Evolutionary conservation across 2,797 vertebrate genomes (phyloP).

Genomic region (Arctocebus calabarensis): DNA sequence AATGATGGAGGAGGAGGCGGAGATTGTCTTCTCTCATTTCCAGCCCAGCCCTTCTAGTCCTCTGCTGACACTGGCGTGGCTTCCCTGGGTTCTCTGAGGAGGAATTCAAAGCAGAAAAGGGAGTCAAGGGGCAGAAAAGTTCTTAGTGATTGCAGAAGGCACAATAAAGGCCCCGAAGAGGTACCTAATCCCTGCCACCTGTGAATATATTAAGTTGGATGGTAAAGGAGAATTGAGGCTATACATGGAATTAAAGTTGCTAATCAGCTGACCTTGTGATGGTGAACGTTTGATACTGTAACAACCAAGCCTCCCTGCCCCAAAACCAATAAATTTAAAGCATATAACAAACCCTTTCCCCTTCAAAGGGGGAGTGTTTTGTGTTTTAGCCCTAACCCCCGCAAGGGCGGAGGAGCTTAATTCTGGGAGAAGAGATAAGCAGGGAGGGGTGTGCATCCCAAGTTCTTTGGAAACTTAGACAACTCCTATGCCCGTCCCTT

Average conservation of each 20-base stretch:
- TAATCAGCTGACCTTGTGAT: background rate
- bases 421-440: too few species aligned
- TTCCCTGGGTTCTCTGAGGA: background rate
- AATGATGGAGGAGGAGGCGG: too few species aligned
- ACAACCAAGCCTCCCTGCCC: too few species aligned
- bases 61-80: background rate
- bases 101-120: background rate
- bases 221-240: background rate
- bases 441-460: too few species aligned
- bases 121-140: background rate
- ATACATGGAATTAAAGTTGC: background rate
- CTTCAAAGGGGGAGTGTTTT: too few species aligned
- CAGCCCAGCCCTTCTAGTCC: background rate
- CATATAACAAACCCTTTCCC: too few species aligned
- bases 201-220: background rate
- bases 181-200: background rate
- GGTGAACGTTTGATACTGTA: too few species aligned
- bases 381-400: too few species aligned
- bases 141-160: background rate
- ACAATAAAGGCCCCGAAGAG: background rate
- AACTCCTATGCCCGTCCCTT: too few species aligned
- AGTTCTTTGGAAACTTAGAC: too few species aligned
- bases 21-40: background rate
- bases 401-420: too few species aligned
- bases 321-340: too few species aligned